phyloP scores from a whole-genome alignment of 1,140 invertebrate species.

The Drosophila funebris region DNA sequence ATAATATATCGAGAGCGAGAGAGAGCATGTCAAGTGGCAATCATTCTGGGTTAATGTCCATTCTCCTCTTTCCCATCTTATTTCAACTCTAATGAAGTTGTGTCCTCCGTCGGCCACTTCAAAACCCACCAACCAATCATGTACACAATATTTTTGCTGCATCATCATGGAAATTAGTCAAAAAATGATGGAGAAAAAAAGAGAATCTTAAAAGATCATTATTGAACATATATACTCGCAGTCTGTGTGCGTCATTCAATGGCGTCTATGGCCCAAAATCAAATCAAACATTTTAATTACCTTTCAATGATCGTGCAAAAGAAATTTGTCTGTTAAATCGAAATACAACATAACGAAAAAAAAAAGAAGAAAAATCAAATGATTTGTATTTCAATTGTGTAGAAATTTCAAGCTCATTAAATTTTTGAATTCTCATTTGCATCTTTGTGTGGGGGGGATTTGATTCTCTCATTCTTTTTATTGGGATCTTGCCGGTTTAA shows the following conservation, averaged over 20 bases:
- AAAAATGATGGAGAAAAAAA: constrained; percentile 47
- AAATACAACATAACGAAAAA: constrained; percentile 5
- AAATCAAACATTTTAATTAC: constrained; percentile 83
- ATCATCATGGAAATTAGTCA: constrained; percentile 75
- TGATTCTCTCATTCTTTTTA: constrained; percentile 8
- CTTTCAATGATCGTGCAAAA: constrained; percentile 81
- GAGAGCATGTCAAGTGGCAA: constrained; percentile 53
- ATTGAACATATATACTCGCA: constrained; percentile 42
- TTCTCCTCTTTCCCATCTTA: constrained; percentile 8
- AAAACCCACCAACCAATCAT: constrained; percentile 60
- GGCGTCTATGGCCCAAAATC: constrained; percentile 53
- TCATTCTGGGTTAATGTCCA: constrained; percentile 57
- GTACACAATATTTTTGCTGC: constrained; percentile 52
- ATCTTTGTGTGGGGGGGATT: constrained; percentile 27
- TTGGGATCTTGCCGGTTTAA: not conserved
- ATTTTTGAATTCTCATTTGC: constrained; percentile 54
- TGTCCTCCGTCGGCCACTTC: constrained; percentile 68
- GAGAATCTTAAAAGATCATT: constrained; percentile 47
- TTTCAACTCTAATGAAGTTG: constrained; percentile 70
- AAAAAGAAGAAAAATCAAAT: constrained; percentile 25
- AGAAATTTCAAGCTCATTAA: constrained; percentile 65
- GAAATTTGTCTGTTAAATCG: constrained; percentile 47
- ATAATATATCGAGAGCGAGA: not conserved
- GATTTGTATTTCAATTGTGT: constrained; percentile 54
- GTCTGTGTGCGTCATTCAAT: constrained; percentile 40